Base-by-base conservation (phyloP, 1,140 invertebrate species). In the Phymastichus coffea region DNA sequence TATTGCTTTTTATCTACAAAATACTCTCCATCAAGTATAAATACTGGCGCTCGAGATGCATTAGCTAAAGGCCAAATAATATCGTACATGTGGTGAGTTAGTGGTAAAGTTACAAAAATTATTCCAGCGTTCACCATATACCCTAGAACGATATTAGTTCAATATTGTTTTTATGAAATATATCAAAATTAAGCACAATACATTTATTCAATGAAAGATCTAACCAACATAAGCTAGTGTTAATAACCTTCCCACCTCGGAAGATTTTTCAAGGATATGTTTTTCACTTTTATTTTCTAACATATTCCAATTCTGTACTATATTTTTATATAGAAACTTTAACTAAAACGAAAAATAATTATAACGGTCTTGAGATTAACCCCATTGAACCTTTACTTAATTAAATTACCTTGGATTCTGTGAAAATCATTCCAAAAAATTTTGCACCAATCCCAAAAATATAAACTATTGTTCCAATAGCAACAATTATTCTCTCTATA, bases 301-400 rank as follows among this genome's bases (percentile, higher is more conserved):
- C 46, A 48, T 28, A 7, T 48, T 48, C 46, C 46, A 48, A 20
- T 48, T 48, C 3, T 48, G n/a, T 17, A 20, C 25, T n/a, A 30
- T n/a, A 26, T 48, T 48, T 2, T 15, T 20, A 15, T 48, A 48
- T 20, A 48, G n/a, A n/a, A n/a, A n/a, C n/a, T n/a, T n/a, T n/a
- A n/a, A n/a, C n/a, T n/a, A n/a, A n/a, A n/a, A n/a, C n/a, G n/a
- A n/a, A n/a, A n/a, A n/a, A n/a, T n/a, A n/a, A n/a, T 23, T 17
- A 2, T 28, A 9, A 19, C n/a, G 9, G 25, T 48, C 46, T 48
- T 30, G 10, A 22, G 20, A 26, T n/a, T 6, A 47, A 17, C 20
- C 9, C 20, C 15, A 19, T 17, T 20, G 4, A 15, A 17, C 2
- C 9, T 40, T 19, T 19, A 1, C 9, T 40, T 40, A 40, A 40